Evolutionary conservation across 2,888 invertebrate genomes (phyloP).

Genomic region (Lymantria dispar): DNA sequence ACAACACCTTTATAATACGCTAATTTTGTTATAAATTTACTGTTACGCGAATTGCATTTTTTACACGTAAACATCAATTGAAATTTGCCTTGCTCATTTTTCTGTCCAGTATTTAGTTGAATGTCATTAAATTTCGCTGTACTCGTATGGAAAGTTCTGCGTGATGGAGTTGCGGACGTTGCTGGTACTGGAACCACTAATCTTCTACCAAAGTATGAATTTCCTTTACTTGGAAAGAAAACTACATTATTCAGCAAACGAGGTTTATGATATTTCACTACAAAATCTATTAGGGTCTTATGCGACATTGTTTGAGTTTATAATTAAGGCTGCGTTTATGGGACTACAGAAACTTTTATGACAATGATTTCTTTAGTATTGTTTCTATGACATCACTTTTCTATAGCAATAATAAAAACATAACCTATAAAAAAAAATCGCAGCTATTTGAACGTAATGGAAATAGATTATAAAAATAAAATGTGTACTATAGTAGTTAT

Average conservation of each 20-base stretch:
- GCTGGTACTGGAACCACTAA: constrained; percentile 47
- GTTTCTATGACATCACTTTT: background rate
- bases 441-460: too few species aligned
- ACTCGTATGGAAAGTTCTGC: constrained; percentile 58
- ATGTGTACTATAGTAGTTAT: too few species aligned
- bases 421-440: too few species aligned
- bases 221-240: constrained; percentile 72
- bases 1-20: constrained; percentile 95
- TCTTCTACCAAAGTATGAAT: constrained; percentile 69
- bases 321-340: background rate
- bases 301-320: constrained; percentile 50
- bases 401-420: background rate
- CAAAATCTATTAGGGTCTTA: constrained; percentile 70
- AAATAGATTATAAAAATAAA: too few species aligned
- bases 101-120: constrained; percentile 39
- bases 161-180: constrained; percentile 59
- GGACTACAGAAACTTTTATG: background rate
- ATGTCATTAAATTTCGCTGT: constrained; percentile 46
- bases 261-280: constrained; percentile 71
- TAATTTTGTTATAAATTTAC: constrained; percentile 91
- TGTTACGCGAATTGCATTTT: constrained; percentile 89
- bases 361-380: background rate
- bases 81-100: constrained; percentile 79
- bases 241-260: constrained; percentile 69
- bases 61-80: constrained; percentile 94